Base-by-base conservation (phyloP, 53 echinoderm and acorn worm species). In the Apostichopus leukothele region DNA sequence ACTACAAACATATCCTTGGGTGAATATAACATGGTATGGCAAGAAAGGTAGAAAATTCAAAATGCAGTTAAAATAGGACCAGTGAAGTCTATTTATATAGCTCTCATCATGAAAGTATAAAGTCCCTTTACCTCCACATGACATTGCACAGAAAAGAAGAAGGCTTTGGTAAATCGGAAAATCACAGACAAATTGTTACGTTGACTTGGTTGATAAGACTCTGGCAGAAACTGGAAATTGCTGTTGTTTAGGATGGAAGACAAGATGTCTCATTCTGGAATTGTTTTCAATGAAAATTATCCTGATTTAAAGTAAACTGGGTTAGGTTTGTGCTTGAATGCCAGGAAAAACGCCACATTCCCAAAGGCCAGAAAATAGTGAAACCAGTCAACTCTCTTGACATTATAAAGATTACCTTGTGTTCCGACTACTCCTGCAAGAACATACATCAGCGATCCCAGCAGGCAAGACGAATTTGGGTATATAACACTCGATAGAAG, bases 291-390 rank as follows among this genome's bases (percentile, higher is more conserved):
- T 57, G 57, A 7, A 57, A 57, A 57, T 39, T 21, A 85, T 63
- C 67, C 22, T 6, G 63, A 50, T 66, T 85, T 85, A 67, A 85
- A 85, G 68, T 74, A 87, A 6, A 87, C 20, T 53, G 75, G 75
- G 7, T 74, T 55, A 73, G 88, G 75, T 20, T 87, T 87, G 54
- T 87, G 92, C 11, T 89, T 86, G 63, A 89, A 94, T 26, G 99
- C 96, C 61, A 93, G 74, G 74, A 94, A 67, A 7, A 93, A 84
- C 60, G 94, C 93, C 18, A 99, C 84, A 60, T 94, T 95, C 51
- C 88, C 96, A 78, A 99, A 94, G 3, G 92, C 93, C 8, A 99
- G 90, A 2, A 99, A 68, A 77, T 94, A 99, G 79, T 99, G 99
- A 66, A 99, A 99, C 96, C 95, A 96, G 87, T 99, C 94, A 1